A percentile compares a stretch with the other conserved stretches of the same genome.
phyloP scores from a whole-genome alignment of 2,888 invertebrate species.

The Apamea epomidion region DNA sequence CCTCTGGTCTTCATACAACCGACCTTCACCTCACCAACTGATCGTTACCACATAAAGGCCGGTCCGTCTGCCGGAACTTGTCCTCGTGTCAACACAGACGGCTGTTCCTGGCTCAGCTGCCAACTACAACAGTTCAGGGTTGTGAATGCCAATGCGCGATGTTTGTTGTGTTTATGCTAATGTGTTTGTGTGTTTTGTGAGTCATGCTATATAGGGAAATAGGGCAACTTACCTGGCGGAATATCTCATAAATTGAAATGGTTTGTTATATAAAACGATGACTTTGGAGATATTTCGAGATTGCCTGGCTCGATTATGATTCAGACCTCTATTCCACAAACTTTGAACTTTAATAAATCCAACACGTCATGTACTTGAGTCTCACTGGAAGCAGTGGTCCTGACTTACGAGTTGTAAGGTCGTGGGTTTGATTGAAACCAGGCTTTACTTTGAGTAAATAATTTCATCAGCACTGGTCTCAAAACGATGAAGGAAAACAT shows the following conservation, averaged over 20 bases:
- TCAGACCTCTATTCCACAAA: neutral
- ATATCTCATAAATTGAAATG: too few species aligned
- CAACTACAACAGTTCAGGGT: slow-evolving; percentile 48
- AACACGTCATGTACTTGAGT: neutral
- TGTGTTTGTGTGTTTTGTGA: neutral
- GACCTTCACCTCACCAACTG: slow-evolving; percentile 11
- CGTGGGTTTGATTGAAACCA: too few species aligned
- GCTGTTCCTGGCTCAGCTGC: slow-evolving; percentile 53
- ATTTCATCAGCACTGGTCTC: too few species aligned
- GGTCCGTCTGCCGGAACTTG: slow-evolving; percentile 34
- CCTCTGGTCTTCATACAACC: neutral
- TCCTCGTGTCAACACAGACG: slow-evolving; percentile 9
- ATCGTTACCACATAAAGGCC: neutral
- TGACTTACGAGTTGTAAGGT: too few species aligned
- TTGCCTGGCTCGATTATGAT: neutral
- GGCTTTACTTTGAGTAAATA: too few species aligned
- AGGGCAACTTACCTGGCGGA: neutral
- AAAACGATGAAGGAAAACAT: too few species aligned
- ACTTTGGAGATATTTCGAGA: neutral
- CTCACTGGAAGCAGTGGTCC: too few species aligned
- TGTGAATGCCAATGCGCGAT: slow-evolving; percentile 28
- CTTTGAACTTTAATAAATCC: neutral
- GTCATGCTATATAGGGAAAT: neutral
- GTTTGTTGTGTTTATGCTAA: slow-evolving; percentile 38
- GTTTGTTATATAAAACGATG: neutral